Evolutionary conservation across 2,113 vertebrate genomes (phyloP), one percentile per base, ranked within the genome.

Genomic region (Anarrhichthys ocellatus): DNA sequence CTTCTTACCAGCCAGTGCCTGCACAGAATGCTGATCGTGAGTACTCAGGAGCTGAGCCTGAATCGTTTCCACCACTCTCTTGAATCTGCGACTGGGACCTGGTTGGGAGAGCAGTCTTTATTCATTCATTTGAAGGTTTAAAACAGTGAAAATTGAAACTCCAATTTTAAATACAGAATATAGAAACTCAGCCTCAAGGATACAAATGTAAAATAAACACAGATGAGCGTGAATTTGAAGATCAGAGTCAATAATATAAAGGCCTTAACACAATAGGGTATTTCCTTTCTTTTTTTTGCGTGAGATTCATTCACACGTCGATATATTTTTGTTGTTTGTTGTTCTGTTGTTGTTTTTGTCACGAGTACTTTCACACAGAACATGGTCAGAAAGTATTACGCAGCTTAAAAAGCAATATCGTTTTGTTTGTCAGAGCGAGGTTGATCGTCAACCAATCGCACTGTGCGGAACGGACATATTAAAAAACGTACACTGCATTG

Each of bases 41-140:
- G 96, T 96, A 83, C 97, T 97, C 75, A 98, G 94, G 22, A 98
- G 90, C 89, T 98, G 97, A 50, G 97, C 97, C 91, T 98, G 97
- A 90, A 98, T 98, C n/a, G 97, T 97, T 91, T 98, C 97, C 87
- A 98, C 96, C 40, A 98, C 97, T 66, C 97, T 93, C 89, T 97
- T 97, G 92, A 98, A 98, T 88, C 97, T 96, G 80, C 97, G 97
- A 90, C 97, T 97, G 73, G 97, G 97, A 92, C 97, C 97, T 98
- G 89, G 17, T 40, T 59, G 36, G 32, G 10, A 81, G 10, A 27
- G 11, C 24, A 58, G 9, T 54, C 22, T 54, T n/a, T 54, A 24
- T 54, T n/a, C 52, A n/a, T 9, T 56, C 24, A n/a, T 61, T 32
- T 61, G 2, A 61, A 34, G n/a, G 13, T 62, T 17, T 62, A 62